Base-by-base conservation (phyloP, 2,113 vertebrate species). In the Plotosus lineatus region DNA sequence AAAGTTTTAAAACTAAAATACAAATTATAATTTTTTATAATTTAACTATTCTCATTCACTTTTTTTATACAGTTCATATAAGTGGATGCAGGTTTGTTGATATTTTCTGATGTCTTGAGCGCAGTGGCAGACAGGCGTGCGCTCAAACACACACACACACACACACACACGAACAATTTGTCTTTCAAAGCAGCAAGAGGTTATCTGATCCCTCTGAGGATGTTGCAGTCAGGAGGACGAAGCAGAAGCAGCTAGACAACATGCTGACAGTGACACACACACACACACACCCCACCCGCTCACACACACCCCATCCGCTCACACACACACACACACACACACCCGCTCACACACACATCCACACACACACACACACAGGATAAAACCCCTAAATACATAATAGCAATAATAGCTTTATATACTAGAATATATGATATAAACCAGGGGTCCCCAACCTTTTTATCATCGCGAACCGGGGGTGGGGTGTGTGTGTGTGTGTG, bases 161-260 rank as follows among this genome's bases (percentile, higher is more conserved):
- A 73, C 48, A 56, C 63, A 28, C 48, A 56, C 46, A 21, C 65
- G 36, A 56, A 5, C 48, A 44, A 71, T 71, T 79, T 71, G 50
- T 79, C 51, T 79, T 58, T 55, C 77, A 79, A 56, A 79, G 68
- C n/a, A 79, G 63, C 19, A 38, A 69, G 78, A 19, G 50, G 50
- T 79, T 79, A 79, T 71, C 78, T 38, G 65, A 79, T 72, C 33
- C 15, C 1, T 23, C 9, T 0, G n/a, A 71, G 66, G 65, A 72
- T 58, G 55, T 12, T 58, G 65, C 51, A 71, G 61, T 53, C 31
- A 79, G 44, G 65, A 31, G 31, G 38, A 56, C 23, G 17, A 15
- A 28, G 31, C 26, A 53, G 28, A 31, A 56, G 42, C 38, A 68
- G 63, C 61, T 19, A 36, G 60, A 36, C 7, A 6, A 36, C 60